Evolutionary conservation across 2,113 vertebrate species (phyloP).

Genomic region (Poeciliopsis turrubarensis): DNA sequence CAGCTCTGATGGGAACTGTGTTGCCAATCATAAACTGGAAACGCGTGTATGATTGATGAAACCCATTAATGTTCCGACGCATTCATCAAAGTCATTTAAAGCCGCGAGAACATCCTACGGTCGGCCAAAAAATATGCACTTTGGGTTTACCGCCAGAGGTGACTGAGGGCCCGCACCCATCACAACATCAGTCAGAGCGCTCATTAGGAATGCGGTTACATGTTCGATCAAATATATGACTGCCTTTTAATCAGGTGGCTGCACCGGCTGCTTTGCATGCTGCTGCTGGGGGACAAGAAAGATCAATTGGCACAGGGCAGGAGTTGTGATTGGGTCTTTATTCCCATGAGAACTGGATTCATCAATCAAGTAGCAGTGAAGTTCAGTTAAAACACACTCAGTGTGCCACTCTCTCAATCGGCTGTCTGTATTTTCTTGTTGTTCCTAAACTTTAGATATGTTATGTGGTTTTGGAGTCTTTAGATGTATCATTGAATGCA

Average conservation of each 20-base stretch:
- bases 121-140: slow-evolving; percentile 67
- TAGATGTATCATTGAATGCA: too few relatives aligned
- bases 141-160: slow-evolving; percentile 64
- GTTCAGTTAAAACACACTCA: slow-evolving; percentile 22
- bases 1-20: slow-evolving; percentile 27
- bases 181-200: slow-evolving; percentile 57
- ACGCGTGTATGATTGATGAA: slow-evolving; percentile 72
- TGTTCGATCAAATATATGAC: slow-evolving; percentile 70
- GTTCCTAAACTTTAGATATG: slow-evolving; percentile 4
- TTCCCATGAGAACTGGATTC: slow-evolving; percentile 34
- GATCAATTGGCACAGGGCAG: slow-evolving; percentile 53
- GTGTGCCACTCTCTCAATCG: slow-evolving; percentile 17
- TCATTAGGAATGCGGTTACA: slow-evolving; percentile 71
- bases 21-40: slow-evolving; percentile 52
- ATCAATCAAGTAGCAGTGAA: slow-evolving; percentile 32
- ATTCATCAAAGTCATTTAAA: slow-evolving; percentile 72
- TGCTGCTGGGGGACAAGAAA: slow-evolving; percentile 36
- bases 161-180: slow-evolving; percentile 23
- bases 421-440: slow-evolving; percentile 1
- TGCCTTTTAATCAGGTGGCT: slow-evolving; percentile 67
- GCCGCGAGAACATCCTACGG: slow-evolving; percentile 38
- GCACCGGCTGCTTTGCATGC: slow-evolving; percentile 6
- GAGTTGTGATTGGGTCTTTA: slow-evolving; percentile 31
- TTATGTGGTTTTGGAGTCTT: neutral
- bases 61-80: slow-evolving; percentile 61